Conservation (phyloP, 2,113 vertebrate genomes). For the Scopus umbretta region DNA sequence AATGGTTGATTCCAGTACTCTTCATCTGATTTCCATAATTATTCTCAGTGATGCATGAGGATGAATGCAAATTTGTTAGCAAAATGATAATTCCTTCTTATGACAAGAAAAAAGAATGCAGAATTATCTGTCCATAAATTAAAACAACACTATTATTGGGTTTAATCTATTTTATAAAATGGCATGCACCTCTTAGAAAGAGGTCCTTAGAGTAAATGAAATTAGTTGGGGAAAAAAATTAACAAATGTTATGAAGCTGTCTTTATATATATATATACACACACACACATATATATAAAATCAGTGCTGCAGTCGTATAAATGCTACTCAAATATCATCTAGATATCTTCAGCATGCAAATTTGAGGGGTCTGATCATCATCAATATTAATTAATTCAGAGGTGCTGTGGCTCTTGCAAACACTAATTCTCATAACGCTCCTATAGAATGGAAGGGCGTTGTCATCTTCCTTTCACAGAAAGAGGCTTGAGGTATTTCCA, state of each 20-base stretch:
- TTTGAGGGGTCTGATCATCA: neutral
- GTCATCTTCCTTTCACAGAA: neutral
- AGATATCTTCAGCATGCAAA: neutral
- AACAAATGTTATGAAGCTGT: constrained; percentile 7
- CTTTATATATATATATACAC: no score
- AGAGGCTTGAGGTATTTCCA: neutral
- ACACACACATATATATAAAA: no score
- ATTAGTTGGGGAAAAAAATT: constrained; percentile 18
- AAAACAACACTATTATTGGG: constrained; percentile 21
- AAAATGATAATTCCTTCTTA: constrained; percentile 16
- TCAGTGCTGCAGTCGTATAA: neutral
- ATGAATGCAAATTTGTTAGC: neutral
- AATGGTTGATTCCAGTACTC: neutral
- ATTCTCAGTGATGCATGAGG: neutral
- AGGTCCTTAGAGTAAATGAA: constrained; percentile 22
- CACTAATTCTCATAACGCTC: neutral
- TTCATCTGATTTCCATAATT: neutral
- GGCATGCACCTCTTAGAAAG: neutral
- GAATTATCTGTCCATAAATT: constrained; percentile 37
- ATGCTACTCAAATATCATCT: neutral
- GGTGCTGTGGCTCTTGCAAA: neutral
- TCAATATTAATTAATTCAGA: neutral
- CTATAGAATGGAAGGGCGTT: neutral
- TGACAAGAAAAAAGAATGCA: neutral
- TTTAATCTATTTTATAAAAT: constrained; percentile 30